phyloP scores from a whole-genome alignment of 2,113 vertebrate genomes.

The Delphinus delphis region DNA sequence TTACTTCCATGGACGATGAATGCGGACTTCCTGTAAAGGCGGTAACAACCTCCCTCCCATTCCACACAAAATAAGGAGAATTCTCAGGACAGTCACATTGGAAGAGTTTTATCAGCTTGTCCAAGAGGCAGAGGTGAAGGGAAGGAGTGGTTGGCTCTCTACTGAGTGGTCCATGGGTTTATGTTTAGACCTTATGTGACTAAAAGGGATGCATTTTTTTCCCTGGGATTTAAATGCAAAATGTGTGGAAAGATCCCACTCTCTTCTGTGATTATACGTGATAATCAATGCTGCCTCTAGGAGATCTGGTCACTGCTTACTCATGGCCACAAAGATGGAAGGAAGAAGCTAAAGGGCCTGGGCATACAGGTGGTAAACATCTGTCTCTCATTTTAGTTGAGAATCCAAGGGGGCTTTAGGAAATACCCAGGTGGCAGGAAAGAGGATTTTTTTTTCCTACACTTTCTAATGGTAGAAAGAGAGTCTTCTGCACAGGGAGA shows the following conservation, averaged over 20 bases:
- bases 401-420: background rate
- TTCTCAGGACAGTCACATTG: background rate
- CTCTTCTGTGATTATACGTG: background rate
- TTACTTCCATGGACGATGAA: background rate
- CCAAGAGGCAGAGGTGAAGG: background rate
- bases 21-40: background rate
- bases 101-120: background rate
- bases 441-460: background rate
- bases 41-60: background rate
- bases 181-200: background rate
- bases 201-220: background rate
- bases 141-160: background rate
- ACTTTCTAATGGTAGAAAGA: background rate
- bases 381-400: background rate
- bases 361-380: background rate
- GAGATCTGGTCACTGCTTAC: background rate
- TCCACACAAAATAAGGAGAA: background rate
- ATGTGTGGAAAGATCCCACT: background rate
- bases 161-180: background rate
- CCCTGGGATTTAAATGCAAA: background rate
- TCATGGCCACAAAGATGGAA: background rate
- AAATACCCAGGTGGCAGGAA: background rate
- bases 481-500: background rate
- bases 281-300: background rate
- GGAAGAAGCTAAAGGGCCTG: background rate